A percentile compares a stretch with the other conserved stretches of the same genome.
Conservation (phyloP, 2,113 vertebrate species). For the human (Homo sapiens) region DNA sequence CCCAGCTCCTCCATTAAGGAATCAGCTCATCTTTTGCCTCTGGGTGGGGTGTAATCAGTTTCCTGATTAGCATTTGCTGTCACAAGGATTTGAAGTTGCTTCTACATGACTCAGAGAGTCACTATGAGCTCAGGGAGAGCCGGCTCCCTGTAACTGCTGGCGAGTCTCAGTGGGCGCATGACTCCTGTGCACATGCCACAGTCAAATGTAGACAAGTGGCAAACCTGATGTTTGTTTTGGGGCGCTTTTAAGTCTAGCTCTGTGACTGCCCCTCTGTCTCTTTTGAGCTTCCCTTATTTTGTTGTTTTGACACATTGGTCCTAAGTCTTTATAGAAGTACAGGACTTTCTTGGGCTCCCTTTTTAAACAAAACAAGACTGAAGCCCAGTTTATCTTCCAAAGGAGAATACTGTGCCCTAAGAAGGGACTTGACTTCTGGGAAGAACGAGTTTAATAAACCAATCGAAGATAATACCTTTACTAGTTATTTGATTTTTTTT, state of each 20-base stretch:
- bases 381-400: not conserved
- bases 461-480: constrained; percentile 31
- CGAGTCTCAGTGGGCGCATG: not conserved
- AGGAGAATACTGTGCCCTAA: not conserved
- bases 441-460: constrained; percentile 20
- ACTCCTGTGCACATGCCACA: not conserved
- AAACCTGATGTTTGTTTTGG: not conserved
- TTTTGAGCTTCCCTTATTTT: not conserved
- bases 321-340: not conserved
- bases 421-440: not conserved
- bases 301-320: not conserved
- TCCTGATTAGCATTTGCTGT: constrained; percentile 39
- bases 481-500: constrained; percentile 48
- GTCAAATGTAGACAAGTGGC: not conserved
- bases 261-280: not conserved
- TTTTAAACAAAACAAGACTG: not conserved
- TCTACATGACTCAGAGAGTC: not conserved
- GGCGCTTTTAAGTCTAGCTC: not conserved
- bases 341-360: not conserved
- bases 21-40: constrained; percentile 14
- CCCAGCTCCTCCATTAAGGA: not conserved
- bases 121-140: not conserved
- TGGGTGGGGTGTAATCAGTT: constrained; percentile 27
- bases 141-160: not conserved
- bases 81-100: not conserved